phyloP scores from a whole-genome alignment of 2,888 invertebrate species.

The Drosophila basisetae region DNA sequence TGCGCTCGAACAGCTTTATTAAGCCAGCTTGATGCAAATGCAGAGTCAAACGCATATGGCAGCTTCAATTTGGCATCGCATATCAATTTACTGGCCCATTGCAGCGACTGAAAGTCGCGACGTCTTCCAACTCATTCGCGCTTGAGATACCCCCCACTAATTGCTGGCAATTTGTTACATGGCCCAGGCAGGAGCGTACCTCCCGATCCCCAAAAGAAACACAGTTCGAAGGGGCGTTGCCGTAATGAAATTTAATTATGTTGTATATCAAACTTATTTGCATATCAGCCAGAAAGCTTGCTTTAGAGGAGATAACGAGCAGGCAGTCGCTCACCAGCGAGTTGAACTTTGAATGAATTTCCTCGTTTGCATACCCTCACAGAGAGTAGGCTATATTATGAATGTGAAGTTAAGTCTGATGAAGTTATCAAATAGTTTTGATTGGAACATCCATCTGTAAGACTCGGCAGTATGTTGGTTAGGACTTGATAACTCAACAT shows the following conservation, averaged over 20 bases:
- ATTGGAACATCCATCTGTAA: not conserved
- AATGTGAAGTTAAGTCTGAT: not conserved
- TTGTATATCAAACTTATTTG: constrained; percentile 78
- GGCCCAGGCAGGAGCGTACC: constrained; percentile 41
- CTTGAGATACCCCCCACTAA: constrained; percentile 63
- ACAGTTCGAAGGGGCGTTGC: constrained; percentile 59
- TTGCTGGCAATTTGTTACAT: constrained; percentile 78
- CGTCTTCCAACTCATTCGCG: constrained; percentile 27
- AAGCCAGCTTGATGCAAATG: constrained; percentile 50
- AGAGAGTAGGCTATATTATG: not conserved
- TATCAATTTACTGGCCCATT: constrained; percentile 47
- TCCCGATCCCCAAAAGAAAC: constrained; percentile 29
- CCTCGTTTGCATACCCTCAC: constrained; percentile 18
- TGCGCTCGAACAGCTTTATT: constrained; percentile 41
- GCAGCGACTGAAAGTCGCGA: constrained; percentile 18
- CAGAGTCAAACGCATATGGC: constrained; percentile 43
- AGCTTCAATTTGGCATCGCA: constrained; percentile 60
- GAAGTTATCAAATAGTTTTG: not conserved
- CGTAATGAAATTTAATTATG: constrained; percentile 83
- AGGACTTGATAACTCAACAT: not conserved
- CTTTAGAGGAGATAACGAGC: constrained; percentile 42
- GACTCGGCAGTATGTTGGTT: not conserved
- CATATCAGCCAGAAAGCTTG: constrained; percentile 70
- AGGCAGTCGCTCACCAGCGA: constrained; percentile 16
- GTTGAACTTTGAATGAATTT: constrained; percentile 37